These are phyloP conservation scores for Desmodus rotundus DNA, from an alignment of 2,113 vertebrate genomes.

Conservation along the genomic window DNA sequence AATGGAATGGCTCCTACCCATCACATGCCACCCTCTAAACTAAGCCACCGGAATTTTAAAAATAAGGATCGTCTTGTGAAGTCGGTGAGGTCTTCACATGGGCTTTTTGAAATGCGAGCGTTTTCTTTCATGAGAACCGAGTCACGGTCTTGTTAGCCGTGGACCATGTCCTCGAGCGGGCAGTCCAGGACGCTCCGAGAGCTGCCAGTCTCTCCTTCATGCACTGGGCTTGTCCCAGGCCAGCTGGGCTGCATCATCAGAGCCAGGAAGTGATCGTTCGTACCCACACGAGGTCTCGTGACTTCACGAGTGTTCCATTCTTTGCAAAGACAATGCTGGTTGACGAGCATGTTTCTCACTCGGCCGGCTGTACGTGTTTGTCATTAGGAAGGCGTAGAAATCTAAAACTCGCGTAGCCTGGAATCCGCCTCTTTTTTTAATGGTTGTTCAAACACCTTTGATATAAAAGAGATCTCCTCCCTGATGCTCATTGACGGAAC, in stretches of 20 bases:
- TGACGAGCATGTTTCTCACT: not conserved
- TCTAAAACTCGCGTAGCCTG: not conserved
- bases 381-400: not conserved
- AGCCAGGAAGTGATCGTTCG: not conserved
- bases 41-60: not conserved
- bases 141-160: accelerated
- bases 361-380: not conserved
- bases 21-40: accelerated
- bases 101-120: not conserved
- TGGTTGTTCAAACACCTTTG: not conserved
- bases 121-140: not conserved
- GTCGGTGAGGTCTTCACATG: accelerated
- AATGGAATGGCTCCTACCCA: accelerated
- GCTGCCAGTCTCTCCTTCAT: not conserved
- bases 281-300: no score
- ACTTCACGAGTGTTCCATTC: not conserved
- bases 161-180: accelerated
- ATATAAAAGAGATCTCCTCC: not conserved
- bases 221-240: no score
- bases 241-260: accelerated
- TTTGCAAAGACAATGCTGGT: not conserved
- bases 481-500: not conserved
- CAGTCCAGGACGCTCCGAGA: accelerated
- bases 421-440: not conserved
- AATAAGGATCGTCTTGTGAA: no score